Evolutionary conservation across 2,888 invertebrate species (phyloP).

Genomic region (Parnassius mnemosyne): DNA sequence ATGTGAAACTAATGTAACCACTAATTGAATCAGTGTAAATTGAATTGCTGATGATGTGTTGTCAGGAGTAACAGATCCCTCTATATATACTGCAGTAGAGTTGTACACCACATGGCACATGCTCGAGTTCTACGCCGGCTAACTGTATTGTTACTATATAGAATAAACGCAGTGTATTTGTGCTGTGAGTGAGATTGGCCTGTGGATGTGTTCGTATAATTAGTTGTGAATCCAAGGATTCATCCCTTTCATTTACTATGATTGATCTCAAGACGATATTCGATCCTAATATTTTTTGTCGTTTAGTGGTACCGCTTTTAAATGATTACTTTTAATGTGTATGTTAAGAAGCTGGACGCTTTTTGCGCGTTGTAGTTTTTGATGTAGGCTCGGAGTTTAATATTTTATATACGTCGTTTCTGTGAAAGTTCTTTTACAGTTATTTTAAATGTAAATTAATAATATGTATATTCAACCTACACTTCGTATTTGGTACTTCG

Average conservation of each 20-base stretch:
- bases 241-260: constrained; percentile 61
- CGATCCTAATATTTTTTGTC: constrained; percentile 71
- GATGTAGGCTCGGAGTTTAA: constrained; percentile 65
- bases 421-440: constrained; percentile 65
- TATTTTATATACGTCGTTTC: constrained; percentile 66
- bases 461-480: constrained; percentile 52
- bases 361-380: constrained; percentile 73
- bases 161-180: constrained; percentile 13
- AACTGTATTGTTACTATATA: constrained; percentile 15
- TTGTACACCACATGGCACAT: not conserved
- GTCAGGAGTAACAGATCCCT: not conserved
- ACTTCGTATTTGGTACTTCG: constrained; percentile 51
- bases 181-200: constrained; percentile 34
- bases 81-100: constrained; percentile 6
- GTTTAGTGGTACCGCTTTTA: constrained; percentile 58
- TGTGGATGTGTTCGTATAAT: constrained; percentile 50
- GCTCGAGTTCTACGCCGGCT: constrained; percentile 21
- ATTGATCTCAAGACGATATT: constrained; percentile 79
- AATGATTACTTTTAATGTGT: constrained; percentile 63
- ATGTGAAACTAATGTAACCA: not conserved
- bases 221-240: constrained; percentile 53
- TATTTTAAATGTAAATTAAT: constrained; percentile 74
- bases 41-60: not conserved
- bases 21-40: not conserved
- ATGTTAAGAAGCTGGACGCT: constrained; percentile 62